Conservation (phyloP, 2,113 vertebrate species). For the Serilophus lunatus region DNA sequence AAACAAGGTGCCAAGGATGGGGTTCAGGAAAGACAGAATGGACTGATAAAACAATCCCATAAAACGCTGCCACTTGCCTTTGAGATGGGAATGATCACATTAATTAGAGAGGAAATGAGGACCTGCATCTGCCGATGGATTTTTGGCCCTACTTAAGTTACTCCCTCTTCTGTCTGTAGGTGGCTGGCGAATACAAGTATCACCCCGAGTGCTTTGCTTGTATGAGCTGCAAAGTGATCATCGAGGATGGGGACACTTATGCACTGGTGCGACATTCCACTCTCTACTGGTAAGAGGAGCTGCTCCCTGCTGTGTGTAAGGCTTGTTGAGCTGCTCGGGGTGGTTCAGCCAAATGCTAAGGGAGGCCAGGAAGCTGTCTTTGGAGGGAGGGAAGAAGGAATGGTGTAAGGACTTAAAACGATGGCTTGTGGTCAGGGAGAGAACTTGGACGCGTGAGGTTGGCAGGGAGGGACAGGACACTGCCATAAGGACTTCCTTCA, state of each 20-base stretch:
- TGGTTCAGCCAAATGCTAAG: background rate
- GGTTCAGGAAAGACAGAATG: background rate
- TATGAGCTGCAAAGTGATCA: conserved; percentile 92
- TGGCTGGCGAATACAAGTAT: conserved; percentile 95
- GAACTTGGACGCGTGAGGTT: background rate
- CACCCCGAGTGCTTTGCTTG: conserved; percentile 97
- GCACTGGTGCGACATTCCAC: conserved; percentile 89
- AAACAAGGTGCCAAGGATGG: background rate
- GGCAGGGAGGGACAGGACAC: background rate
- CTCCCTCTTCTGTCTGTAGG: conserved; percentile 75
- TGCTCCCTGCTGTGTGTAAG: background rate
- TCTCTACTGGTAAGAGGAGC: conserved; percentile 88
- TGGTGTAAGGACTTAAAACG: background rate
- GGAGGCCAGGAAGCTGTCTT: background rate
- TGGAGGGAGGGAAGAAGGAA: background rate
- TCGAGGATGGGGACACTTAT: conserved; percentile 92
- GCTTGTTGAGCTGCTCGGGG: background rate
- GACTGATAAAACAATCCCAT: background rate
- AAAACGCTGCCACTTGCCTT: background rate
- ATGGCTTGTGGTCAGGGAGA: background rate
- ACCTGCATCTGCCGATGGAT: background rate
- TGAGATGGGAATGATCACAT: background rate
- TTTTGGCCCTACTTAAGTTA: background rate
- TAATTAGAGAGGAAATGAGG: background rate
- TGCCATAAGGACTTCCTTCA: background rate